Base-by-base conservation (phyloP, 1,140 invertebrate genomes). In the Cydia splendana region DNA sequence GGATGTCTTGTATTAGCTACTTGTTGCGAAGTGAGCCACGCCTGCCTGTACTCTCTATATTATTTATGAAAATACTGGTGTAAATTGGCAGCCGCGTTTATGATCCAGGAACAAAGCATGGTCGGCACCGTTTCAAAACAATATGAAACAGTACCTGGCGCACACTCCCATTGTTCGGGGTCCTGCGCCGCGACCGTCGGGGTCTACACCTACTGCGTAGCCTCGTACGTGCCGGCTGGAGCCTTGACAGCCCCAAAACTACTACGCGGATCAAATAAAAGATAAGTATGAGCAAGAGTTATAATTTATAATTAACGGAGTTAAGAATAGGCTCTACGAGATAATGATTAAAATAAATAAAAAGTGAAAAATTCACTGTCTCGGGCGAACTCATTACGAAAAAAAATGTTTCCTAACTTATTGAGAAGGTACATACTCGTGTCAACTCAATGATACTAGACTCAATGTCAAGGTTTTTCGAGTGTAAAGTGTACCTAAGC, bases 131-230 rank as follows among this genome's bases (percentile, higher is more conserved):
- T 67, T 65, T 76, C 62, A 30, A 77, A 77, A 77, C 76, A 77
- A 77, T 77, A 42, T 77, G 76, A 71, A 77, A 77, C 48, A 73
- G 76, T 77, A 65, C 67, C 67, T 71, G 51, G 67, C 65, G 65
- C 67, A 45, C 28, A 34, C 65, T 15, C 65, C 67, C 34, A 71
- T 71, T 71, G 67, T 71, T 71, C 67, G 34, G 67, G 30, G 67
- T 38, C 67, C 67, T 71, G 67, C 67, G 34, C 67, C 67, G 67
- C 34, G 67, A 71, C 67, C 67, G 65, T 2, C 65, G 12, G 67
- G 67, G 34, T 42, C 30, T 15, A n/a, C 67, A 71, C 67, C 67
- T 38, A 71, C 67, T 20, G 30, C 65, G 15, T n/a, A 65, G 28
- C 65, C 28, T 69, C 30, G 65, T 57, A n/a, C 53, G 53, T 18